phyloP scores from a whole-genome alignment of 2,113 vertebrate genomes.

The Dromaius novaehollandiae region DNA sequence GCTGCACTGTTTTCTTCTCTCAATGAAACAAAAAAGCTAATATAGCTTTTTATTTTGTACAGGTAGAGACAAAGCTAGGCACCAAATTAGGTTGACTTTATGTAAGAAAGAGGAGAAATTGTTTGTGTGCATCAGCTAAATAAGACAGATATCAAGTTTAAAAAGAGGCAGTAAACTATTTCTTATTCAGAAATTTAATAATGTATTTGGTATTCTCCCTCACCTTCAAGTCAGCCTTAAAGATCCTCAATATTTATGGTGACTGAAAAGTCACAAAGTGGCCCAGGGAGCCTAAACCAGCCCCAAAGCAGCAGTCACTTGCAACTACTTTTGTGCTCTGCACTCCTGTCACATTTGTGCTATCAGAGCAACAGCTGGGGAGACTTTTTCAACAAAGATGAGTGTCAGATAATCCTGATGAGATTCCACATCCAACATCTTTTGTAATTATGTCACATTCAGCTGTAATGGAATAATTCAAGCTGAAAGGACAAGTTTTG shows the following conservation, averaged over 20 bases:
- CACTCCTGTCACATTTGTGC: slow-evolving; percentile 80
- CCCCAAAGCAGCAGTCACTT: slow-evolving; percentile 70
- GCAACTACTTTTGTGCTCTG: slow-evolving; percentile 79
- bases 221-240: slow-evolving; percentile 24
- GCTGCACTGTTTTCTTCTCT: background rate
- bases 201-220: background rate
- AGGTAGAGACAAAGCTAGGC: background rate
- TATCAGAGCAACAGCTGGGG: slow-evolving; percentile 85
- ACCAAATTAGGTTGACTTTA: slow-evolving; percentile 13
- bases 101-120: background rate
- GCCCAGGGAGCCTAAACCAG: slow-evolving; percentile 21
- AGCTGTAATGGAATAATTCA: slow-evolving; percentile 91
- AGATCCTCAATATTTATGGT: slow-evolving; percentile 36
- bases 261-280: slow-evolving; percentile 60
- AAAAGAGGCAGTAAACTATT: background rate
- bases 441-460: slow-evolving; percentile 93
- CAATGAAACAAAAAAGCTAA: background rate
- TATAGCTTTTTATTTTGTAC: background rate
- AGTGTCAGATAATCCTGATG: slow-evolving; percentile 90
- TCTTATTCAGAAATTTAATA: background rate
- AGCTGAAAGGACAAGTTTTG: slow-evolving; percentile 87
- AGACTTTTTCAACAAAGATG: slow-evolving; percentile 88
- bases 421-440: slow-evolving; percentile 88
- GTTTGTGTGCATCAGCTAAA: background rate
- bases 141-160: background rate